Conservation (phyloP, 1,140 invertebrate genomes). For the Pseudoatta argentina region DNA sequence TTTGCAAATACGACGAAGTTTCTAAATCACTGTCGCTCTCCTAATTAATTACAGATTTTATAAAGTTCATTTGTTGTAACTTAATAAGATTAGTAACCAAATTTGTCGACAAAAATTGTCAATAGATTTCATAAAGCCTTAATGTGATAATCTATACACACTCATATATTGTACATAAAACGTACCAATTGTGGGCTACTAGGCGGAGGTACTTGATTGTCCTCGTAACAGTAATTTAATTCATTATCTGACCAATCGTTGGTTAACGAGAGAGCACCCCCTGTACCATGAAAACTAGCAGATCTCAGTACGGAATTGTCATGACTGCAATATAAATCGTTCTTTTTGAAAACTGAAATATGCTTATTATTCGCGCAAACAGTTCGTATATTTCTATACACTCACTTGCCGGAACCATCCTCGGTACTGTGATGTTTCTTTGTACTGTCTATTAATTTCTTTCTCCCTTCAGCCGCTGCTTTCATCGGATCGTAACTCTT, state of each 20-base stretch:
- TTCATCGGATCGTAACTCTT: constrained; percentile 97
- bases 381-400: background rate
- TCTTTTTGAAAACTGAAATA: background rate
- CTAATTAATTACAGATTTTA: constrained; percentile 48
- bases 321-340: constrained; percentile 75
- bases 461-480: constrained; percentile 92
- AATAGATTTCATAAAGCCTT: no score
- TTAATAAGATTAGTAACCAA: background rate
- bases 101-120: background rate
- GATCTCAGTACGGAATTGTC: constrained; percentile 86
- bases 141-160: constrained; percentile 4
- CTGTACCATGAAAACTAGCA: constrained; percentile 87
- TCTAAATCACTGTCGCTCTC: constrained; percentile 80
- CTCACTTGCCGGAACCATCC: constrained; percentile 73
- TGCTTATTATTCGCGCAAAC: background rate
- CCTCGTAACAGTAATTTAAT: constrained; percentile 75
- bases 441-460: constrained; percentile 85
- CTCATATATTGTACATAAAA: background rate
- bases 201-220: constrained; percentile 78
- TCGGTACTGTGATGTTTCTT: constrained; percentile 82
- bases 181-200: constrained; percentile 77
- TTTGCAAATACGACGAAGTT: constrained; percentile 79
- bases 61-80: background rate
- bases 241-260: constrained; percentile 80
- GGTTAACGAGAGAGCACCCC: constrained; percentile 78